Conservation (phyloP, 2,113 vertebrate species). For the Pongo abelii region DNA sequence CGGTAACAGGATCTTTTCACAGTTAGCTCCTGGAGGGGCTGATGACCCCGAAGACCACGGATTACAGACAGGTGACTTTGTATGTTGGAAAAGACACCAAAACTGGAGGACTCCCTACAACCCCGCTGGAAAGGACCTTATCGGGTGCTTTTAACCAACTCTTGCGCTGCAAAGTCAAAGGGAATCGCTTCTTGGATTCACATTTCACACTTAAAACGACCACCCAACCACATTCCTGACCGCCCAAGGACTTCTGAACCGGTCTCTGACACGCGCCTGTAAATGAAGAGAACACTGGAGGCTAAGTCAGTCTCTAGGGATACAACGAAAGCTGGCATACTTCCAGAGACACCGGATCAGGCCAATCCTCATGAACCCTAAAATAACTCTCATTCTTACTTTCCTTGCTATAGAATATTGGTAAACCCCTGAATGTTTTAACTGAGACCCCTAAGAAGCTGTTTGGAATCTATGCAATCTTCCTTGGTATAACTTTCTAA, state of each 20-base stretch:
- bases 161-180: background rate
- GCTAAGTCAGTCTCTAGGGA: too few species aligned
- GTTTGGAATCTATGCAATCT: too few species aligned
- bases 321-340: too few species aligned
- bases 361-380: too few species aligned
- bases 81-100: background rate
- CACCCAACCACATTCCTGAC: background rate
- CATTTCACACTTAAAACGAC: background rate
- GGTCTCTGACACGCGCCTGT: too few species aligned
- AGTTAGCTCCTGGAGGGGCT: background rate
- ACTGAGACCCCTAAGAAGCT: too few species aligned
- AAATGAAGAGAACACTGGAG: too few species aligned
- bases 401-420: too few species aligned
- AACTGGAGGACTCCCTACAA: background rate
- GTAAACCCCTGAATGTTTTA: too few species aligned
- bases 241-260: background rate
- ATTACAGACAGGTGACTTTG: background rate
- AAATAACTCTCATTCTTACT: too few species aligned
- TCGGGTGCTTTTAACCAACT: background rate
- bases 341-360: too few species aligned
- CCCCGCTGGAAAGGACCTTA: background rate
- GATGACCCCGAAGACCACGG: background rate
- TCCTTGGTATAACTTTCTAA: too few species aligned
- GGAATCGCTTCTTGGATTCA: background rate
- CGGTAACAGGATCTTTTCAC: background rate